Conservation (phyloP, 1,140 invertebrate genomes). For the Leptonema lineaticorne region DNA sequence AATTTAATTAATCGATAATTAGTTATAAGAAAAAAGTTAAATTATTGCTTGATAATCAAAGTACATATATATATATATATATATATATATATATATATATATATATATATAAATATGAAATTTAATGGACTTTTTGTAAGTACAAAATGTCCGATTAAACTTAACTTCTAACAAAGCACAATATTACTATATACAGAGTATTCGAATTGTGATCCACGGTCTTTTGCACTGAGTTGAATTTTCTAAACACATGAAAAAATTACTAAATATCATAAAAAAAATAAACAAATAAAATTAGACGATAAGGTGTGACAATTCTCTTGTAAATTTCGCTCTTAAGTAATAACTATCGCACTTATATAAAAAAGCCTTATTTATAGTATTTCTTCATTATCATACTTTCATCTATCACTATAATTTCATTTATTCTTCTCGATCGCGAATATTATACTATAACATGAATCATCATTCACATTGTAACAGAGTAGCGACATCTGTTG, state of each 20-base stretch:
- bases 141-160: too few species aligned
- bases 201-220: conserved; percentile 41
- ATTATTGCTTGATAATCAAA: conserved; percentile 42
- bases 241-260: conserved; percentile 9
- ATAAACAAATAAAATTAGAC: conserved; percentile 13
- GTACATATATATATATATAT: too few species aligned
- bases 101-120: conserved; percentile 15
- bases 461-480: too few species aligned
- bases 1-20: conserved; percentile 23
- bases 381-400: conserved; percentile 6
- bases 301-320: conserved; percentile 11
- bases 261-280: too few species aligned
- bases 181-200: conserved; percentile 42
- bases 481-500: too few species aligned
- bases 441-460: too few species aligned
- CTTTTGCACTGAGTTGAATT: conserved; percentile 38
- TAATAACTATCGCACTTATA: conserved; percentile 37
- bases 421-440: too few species aligned
- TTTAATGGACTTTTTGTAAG: conserved; percentile 24
- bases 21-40: conserved; percentile 27
- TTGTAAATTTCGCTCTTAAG: conserved; percentile 37
- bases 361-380: conserved; percentile 40
- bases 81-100: too few species aligned
- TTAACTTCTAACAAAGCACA: conserved; percentile 38
- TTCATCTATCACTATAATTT: conserved; percentile 6